Evolutionary conservation across 2,797 vertebrate species (phyloP).

Genomic region (Siniperca scherzeri): DNA sequence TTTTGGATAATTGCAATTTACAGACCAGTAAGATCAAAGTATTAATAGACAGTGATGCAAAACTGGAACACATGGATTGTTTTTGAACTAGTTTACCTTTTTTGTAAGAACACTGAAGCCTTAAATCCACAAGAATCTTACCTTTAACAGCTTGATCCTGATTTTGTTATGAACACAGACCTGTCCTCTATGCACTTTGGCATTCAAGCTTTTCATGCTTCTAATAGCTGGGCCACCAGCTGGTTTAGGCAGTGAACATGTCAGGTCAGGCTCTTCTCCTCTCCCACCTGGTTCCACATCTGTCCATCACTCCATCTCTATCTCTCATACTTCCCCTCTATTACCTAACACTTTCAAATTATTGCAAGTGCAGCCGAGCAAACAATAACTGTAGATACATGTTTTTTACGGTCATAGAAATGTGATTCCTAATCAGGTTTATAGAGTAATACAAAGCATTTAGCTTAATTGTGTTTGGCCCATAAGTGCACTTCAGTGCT

Average conservation of each 20-base stretch:
- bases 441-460: conserved; percentile 61
- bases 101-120: conserved; percentile 12
- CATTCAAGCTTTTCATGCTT: conserved; percentile 11
- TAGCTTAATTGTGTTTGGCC: conserved; percentile 58
- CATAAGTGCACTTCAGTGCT: conserved; percentile 66
- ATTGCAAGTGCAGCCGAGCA: conserved; percentile 25
- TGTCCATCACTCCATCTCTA: conserved; percentile 27
- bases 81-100: neutral
- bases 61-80: neutral
- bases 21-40: neutral
- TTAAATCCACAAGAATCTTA: conserved; percentile 18
- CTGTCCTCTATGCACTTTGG: conserved; percentile 11
- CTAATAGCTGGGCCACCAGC: conserved; percentile 24
- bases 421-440: conserved; percentile 54
- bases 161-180: conserved; percentile 29
- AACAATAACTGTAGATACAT: conserved; percentile 43
- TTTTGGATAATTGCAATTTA: neutral
- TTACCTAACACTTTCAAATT: conserved; percentile 50
- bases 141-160: neutral
- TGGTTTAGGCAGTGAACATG: conserved; percentile 27
- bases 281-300: conserved; percentile 52
- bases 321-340: neutral
- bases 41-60: neutral
- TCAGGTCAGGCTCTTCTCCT: conserved; percentile 22
- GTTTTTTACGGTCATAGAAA: conserved; percentile 58